Evolutionary conservation across 35 echinoderm and acorn worm genomes (phyloP), one percentile per base, ranked within the genome.

Genomic region (Amphiura filiformis): DNA sequence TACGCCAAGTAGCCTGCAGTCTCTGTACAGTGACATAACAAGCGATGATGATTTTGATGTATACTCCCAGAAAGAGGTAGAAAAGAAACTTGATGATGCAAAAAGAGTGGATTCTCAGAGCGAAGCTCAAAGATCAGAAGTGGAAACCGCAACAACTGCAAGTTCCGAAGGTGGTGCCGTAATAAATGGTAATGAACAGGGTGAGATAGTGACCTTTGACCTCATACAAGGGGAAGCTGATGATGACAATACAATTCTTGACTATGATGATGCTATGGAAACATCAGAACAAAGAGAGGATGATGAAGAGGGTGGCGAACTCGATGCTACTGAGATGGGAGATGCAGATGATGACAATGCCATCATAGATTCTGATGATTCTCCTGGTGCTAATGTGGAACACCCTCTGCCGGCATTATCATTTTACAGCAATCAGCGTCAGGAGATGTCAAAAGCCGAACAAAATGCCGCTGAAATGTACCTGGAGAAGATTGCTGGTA

Each of bases 291-390:
- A n/a, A n/a, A n/a, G n/a, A n/a, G n/a, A n/a, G n/a, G n/a, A 9
- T 47, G 41, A 47, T 9, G 5, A 47, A 47, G 41, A 47, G 4
- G 41, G 17, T 47, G 41, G 41, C 17, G 41, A 47, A 4, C 41
- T 47, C 41, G 41, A 70, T 70, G 7, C 26, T 4, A 70, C 1
- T 70, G 28, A 2, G 26, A 70, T 70, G 9, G 61, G 61, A 26
- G 61, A 70, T 70, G 61, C 61, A 26, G 61, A 70, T 70, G 61
- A 70, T n/a, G 61, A 70, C 26, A 70, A 70, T 70, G 61, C 61
- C 26, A 70, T 70, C 61, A 30, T 70, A 70, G 26, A 70, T 70
- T 26, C 7, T 30, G 28, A 70, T 70, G 2, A 4, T 47, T 47
- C 41, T 17, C 41, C 41, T 4, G 41, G 41, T 47, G n/a, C 41